Percentiles rank a stretch among this genome's conserved stretches.
Evolutionary conservation across 1,140 invertebrate species (phyloP).

Genomic region (Agraylea sexmaculata): DNA sequence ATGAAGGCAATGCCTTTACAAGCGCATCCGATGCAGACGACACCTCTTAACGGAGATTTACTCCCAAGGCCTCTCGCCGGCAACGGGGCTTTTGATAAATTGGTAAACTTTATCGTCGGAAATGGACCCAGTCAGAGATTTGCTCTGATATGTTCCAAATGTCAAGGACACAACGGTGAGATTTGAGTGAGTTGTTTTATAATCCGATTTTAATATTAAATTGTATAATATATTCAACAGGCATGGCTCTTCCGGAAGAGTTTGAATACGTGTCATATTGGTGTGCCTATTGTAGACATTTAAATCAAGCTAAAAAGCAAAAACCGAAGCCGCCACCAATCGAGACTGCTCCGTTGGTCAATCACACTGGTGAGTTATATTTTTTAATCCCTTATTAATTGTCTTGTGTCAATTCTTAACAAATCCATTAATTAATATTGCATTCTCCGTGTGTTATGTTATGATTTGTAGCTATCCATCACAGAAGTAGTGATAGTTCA

Average conservation of each 20-base stretch:
- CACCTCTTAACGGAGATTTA: slow-evolving; percentile 24
- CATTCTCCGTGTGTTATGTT: too few species aligned
- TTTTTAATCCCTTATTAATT: too few species aligned
- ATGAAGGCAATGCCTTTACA: too few species aligned
- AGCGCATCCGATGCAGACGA: too few species aligned
- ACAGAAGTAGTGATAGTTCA: too few species aligned
- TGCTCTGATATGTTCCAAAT: slow-evolving; percentile 86
- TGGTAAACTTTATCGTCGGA: slow-evolving; percentile 89
- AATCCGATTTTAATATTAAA: neutral
- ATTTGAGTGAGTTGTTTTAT: neutral
- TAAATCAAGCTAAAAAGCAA: slow-evolving; percentile 76
- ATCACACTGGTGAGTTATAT: slow-evolving; percentile 7
- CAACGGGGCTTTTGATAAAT: slow-evolving; percentile 57
- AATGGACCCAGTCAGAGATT: slow-evolving; percentile 91
- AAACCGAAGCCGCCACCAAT: slow-evolving; percentile 57
- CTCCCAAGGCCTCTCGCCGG: slow-evolving; percentile 29
- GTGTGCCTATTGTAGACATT: slow-evolving; percentile 77
- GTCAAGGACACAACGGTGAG: slow-evolving; percentile 80
- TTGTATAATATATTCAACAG: slow-evolving; percentile 24
- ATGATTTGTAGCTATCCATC: too few species aligned
- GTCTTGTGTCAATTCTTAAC: too few species aligned
- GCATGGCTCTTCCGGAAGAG: slow-evolving; percentile 93
- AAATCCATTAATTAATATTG: too few species aligned
- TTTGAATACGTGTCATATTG: slow-evolving; percentile 87
- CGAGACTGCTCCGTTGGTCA: slow-evolving; percentile 8